Conservation (phyloP, 2,113 vertebrate genomes). For the Chitala chitala region DNA sequence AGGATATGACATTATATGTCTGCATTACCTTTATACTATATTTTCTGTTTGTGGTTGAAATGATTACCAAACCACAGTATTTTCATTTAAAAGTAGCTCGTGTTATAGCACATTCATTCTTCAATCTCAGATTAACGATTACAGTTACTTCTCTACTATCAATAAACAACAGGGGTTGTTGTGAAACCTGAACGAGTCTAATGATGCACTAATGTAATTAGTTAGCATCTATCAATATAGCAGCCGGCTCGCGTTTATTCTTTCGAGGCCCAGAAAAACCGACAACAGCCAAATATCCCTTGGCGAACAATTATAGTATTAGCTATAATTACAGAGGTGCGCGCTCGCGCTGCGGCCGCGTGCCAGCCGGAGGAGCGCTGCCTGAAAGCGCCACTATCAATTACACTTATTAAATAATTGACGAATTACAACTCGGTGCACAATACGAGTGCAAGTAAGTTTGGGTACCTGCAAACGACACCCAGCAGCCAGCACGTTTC, state of each 20-base stretch:
- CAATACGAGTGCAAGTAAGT: background rate
- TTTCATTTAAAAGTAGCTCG: no score
- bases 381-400: background rate
- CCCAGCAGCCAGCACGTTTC: no score
- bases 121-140: no score
- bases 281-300: background rate
- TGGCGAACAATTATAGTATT: background rate
- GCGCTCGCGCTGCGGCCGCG: background rate
- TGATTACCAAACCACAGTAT: no score
- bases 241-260: background rate
- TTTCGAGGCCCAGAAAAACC: background rate
- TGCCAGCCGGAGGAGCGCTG: background rate
- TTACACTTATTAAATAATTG: no score
- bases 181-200: background rate
- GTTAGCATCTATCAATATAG: background rate
- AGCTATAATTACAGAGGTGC: background rate
- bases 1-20: no score
- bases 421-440: background rate
- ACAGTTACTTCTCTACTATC: no score
- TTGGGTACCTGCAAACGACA: no score
- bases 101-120: no score
- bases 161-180: no score
- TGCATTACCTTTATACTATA: no score
- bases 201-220: background rate
- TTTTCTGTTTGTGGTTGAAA: no score